A percentile compares a stretch with the other conserved stretches of the same genome.
Evolutionary conservation across 2,888 invertebrate species (phyloP).

Genomic region (Agelastica alni): DNA sequence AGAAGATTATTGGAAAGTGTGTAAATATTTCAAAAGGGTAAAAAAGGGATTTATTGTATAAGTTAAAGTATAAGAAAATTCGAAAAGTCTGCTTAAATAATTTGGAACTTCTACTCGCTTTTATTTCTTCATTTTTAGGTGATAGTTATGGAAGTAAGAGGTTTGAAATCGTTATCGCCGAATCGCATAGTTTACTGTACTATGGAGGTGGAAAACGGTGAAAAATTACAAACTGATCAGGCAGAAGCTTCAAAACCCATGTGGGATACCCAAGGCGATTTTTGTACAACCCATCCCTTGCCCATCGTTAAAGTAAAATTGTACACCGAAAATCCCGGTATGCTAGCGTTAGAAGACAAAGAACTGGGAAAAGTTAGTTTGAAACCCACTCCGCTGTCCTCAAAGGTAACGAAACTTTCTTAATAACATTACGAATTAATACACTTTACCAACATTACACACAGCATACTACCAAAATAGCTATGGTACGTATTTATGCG

Average conservation of each 20-base stretch:
- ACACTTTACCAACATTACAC: no score
- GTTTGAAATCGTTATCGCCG: slow-evolving; percentile 92
- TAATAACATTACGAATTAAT: no score
- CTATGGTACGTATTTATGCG: no score
- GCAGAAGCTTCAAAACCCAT: slow-evolving; percentile 99
- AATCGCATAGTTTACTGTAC: slow-evolving; percentile 99
- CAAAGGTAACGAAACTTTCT: slow-evolving; percentile 66
- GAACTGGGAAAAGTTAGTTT: slow-evolving; percentile 93
- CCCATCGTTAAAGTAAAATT: slow-evolving; percentile 97
- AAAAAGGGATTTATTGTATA: no score
- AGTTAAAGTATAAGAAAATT: no score
- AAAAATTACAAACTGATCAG: slow-evolving; percentile 98
- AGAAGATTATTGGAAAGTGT: no score
- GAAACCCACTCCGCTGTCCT: slow-evolving; percentile 84
- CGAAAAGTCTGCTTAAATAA: slow-evolving; percentile 9
- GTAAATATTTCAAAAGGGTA: no score
- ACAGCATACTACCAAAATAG: not conserved
- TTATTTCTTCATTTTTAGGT: slow-evolving; percentile 64
- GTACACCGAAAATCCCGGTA: slow-evolving; percentile 96
- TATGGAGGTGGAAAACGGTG: slow-evolving; percentile 99
- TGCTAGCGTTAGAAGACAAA: slow-evolving; percentile 98
- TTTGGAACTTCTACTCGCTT: slow-evolving; percentile 30
- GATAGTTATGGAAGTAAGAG: slow-evolving; percentile 99
- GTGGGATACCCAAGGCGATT: slow-evolving; percentile 99
- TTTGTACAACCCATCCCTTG: slow-evolving; percentile 95